A percentile compares a stretch with the other conserved stretches of the same genome.
phyloP scores from a whole-genome alignment of 2,113 vertebrate genomes.

The Psilopsiagon aurifrons region DNA sequence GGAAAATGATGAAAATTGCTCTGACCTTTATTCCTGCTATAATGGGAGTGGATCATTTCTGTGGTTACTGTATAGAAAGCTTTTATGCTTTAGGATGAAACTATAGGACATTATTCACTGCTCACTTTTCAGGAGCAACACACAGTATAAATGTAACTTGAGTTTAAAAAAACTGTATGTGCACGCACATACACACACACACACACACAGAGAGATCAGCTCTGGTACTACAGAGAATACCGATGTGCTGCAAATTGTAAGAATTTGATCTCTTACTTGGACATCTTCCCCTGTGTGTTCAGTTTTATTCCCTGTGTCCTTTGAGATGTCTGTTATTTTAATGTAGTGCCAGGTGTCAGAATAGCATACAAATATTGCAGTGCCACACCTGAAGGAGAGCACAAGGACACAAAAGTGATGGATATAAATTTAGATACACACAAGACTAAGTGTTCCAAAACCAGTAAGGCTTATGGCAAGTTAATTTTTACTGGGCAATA shows the following conservation, averaged over 20 bases:
- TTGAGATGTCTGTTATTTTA: not conserved
- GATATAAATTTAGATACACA: not conserved
- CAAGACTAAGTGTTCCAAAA: not conserved
- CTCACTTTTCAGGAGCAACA: not conserved
- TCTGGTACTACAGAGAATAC: not conserved
- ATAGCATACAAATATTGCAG: not conserved
- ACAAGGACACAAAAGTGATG: not conserved
- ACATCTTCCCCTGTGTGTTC: not conserved
- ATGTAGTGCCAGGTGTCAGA: not conserved
- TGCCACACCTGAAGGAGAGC: not conserved
- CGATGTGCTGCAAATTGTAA: not conserved
- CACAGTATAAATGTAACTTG: not conserved
- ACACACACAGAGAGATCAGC: not conserved
- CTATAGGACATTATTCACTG: not conserved
- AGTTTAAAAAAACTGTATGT: not conserved
- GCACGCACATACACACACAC: not conserved
- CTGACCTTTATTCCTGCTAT: not conserved
- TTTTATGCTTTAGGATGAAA: constrained; percentile 11
- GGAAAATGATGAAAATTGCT: constrained; percentile 24
- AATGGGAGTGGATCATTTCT: not conserved
- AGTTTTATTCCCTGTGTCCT: not conserved
- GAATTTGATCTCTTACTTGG: not conserved
- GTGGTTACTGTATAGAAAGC: not conserved
- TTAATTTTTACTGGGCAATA: not conserved
- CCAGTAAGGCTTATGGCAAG: not conserved